Conservation (phyloP, 1,140 invertebrate species). For the Psix sp. region DNA sequence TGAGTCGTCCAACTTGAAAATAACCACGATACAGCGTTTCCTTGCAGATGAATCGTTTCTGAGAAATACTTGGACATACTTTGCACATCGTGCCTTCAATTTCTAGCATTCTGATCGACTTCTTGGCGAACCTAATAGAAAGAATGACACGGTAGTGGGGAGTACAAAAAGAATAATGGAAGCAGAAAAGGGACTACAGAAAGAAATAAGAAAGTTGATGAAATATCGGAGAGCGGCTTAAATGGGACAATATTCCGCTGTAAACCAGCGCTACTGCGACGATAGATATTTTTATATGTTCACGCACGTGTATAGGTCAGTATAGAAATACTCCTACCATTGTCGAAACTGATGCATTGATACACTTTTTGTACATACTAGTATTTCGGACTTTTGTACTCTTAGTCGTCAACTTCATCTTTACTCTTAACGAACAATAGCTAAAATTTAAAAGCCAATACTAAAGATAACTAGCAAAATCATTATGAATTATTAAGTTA, state of each 20-base stretch:
- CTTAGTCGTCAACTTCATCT: too few species aligned
- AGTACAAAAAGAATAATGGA: constrained; percentile 15
- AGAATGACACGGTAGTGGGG: constrained; percentile 14
- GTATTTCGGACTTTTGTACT: too few species aligned
- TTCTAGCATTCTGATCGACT: constrained; percentile 56
- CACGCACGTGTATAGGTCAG: constrained; percentile 35
- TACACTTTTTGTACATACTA: too few species aligned
- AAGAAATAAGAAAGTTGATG: constrained; percentile 75
- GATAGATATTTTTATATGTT: constrained; percentile 69
- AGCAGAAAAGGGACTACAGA: constrained; percentile 45
- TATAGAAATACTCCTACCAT: constrained; percentile 54
- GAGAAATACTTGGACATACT: constrained; percentile 69
- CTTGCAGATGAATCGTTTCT: constrained; percentile 64
- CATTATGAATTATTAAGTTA: too few species aligned
- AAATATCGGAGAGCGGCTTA: constrained; percentile 77
- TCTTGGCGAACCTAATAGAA: constrained; percentile 44
- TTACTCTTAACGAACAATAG: too few species aligned
- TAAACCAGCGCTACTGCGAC: constrained; percentile 70
- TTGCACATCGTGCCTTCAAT: constrained; percentile 61
- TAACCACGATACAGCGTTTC: constrained; percentile 63
- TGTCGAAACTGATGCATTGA: too few species aligned
- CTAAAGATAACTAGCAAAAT: too few species aligned
- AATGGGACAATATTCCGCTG: constrained; percentile 75
- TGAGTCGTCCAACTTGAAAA: constrained; percentile 63
- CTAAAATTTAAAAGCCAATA: too few species aligned